Evolutionary conservation across 2,888 invertebrate genomes (phyloP), one percentile per base, ranked within the genome.

Genomic region (Empis livida): DNA sequence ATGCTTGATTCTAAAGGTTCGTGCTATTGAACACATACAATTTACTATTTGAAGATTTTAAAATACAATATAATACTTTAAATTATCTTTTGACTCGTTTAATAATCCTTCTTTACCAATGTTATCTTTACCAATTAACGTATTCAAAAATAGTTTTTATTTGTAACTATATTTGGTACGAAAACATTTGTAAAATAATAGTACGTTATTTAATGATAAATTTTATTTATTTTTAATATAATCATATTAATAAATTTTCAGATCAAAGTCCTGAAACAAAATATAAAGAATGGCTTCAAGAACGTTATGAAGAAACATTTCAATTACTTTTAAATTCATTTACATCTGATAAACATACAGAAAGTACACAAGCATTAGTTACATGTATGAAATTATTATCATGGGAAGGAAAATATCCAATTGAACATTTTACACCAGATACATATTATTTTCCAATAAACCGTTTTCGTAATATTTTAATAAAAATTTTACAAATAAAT

Each of bases 331-430:
- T 84, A 37, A 67, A 71, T 20, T 76, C 80, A 47, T 71, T 85
- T 47, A 71, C 71, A 27, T 67, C 70, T 17, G 73, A 74, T 6
- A 72, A 74, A 51, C 63, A 67, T 5, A 64, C 61, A 45, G 73
- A 79, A 11, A 73, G 75, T 43, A 66, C 73, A 8, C 78, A 80
- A 65, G 82, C 84, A 0, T 68, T 90, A 5, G 76, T 80, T 2
- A 81, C 84, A 0, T 74, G 81, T 43, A 80, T 88, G 76, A 83
- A 83, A 60, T 65, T 89, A 47, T 69, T 90, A 56, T 74, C 78
- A 40, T 75, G 74, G 47, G 89, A 90, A 68, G 84, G 84, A 10
- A 78, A 76, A 59, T 70, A 77, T 61, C 83, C 84, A 0, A 58
- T 84, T 32, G 63, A 67, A 44, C 56, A 65, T 3, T 61, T 62